Base-by-base conservation (phyloP, 2,797 vertebrate genomes). In the Enoplosus armatus region DNA sequence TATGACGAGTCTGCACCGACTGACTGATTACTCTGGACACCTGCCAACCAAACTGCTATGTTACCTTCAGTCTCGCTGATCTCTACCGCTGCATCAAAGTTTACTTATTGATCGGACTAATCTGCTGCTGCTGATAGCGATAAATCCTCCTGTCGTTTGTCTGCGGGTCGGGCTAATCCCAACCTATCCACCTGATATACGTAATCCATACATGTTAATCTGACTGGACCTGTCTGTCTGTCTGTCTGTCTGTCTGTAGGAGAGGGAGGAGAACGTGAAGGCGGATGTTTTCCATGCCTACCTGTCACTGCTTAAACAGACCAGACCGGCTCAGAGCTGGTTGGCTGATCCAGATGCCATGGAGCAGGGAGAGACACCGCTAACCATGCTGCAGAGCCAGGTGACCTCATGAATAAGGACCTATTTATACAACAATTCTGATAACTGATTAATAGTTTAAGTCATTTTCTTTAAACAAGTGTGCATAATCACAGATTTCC, bases 331-430 rank as follows among this genome's bases (percentile, higher is more conserved):
- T 39, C 98, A 99, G 93, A 99, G 97, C 94, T 99, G 98, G 98
- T 89, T 99, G 51, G 95, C 97, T 72, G 98, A 99, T 89, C 98
- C 98, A 8, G 98, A 99, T 79, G 98, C 98, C 73, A 99, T 99
- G 98, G 98, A 99, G 88, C 98, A 99, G 90, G 98, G 98, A 76
- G 98, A 99, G 84, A 99, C 98, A 0, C 98, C 98, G 22, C 94
- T 99, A 26, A 99, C 98, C 9, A 98, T 99, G 98, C 97, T 99
- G 89, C 98, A 99, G 94, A 99, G 96, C 90, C 98, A 99, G 97
- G 98, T 99, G 77, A 55, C 0, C 3, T n/a, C 5, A 22, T 24
- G 1, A 8, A 37, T 15, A 5, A 20, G 1, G 7, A 20, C 1
- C 33, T 1, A 22, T 26, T 43, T 3, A 39, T 39, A 4, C 37